Percentiles rank a stretch among this genome's conserved stretches.
Evolutionary conservation across 2,113 vertebrate species (phyloP).

Genomic region (Platysteira castanea): DNA sequence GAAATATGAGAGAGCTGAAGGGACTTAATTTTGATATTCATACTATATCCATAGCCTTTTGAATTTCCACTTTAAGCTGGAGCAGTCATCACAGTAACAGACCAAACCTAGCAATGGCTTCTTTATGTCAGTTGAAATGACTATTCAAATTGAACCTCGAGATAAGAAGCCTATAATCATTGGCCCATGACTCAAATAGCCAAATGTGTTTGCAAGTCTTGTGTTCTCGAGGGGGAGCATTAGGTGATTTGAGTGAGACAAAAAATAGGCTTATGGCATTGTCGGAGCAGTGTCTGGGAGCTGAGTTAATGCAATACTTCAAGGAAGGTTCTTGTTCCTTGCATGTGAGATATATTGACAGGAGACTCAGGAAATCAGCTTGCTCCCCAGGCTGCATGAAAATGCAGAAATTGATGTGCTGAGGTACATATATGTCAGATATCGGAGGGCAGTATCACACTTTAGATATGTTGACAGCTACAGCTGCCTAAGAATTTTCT

Average conservation of each 20-base stretch:
- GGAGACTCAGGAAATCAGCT: background rate
- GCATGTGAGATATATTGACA: background rate
- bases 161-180: background rate
- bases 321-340: background rate
- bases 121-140: conserved; percentile 18
- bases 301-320: background rate
- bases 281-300: background rate
- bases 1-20: background rate
- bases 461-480: conserved; percentile 15
- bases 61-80: conserved; percentile 36
- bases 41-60: background rate
- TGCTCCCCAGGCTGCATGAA: background rate
- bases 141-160: background rate
- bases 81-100: background rate
- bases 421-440: background rate
- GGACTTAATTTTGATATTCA: background rate
- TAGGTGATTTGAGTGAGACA: background rate
- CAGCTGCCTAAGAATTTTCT: background rate
- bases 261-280: background rate
- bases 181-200: background rate
- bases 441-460: background rate
- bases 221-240: background rate
- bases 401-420: conserved; percentile 1
- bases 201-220: background rate
- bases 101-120: background rate